phyloP scores from a whole-genome alignment of 2,113 vertebrate species.

The Hemiprocne comata region DNA sequence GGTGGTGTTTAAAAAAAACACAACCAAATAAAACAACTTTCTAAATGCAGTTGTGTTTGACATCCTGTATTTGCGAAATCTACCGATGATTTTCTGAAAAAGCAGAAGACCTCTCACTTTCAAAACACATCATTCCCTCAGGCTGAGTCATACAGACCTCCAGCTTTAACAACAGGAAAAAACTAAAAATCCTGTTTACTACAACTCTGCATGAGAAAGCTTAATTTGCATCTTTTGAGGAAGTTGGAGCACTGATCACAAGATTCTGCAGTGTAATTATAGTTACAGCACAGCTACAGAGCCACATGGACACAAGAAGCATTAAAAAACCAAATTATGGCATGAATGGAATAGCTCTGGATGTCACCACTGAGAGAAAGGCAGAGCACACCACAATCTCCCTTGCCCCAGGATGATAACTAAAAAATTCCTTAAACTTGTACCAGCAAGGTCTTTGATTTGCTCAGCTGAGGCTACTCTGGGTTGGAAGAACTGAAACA shows the following conservation, averaged over 20 bases:
- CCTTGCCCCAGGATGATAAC: background rate
- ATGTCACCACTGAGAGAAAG: background rate
- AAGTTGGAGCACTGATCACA: background rate
- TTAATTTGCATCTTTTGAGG: slow-evolving; percentile 41
- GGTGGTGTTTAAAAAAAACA: background rate
- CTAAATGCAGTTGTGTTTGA: background rate
- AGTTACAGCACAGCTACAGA: background rate
- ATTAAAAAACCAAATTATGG: background rate
- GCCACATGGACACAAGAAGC: fast-evolving
- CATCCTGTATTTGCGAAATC: background rate
- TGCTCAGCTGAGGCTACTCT: background rate
- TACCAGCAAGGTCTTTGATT: background rate
- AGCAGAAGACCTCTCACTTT: slow-evolving; percentile 46
- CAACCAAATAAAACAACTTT: background rate
- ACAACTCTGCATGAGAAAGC: slow-evolving; percentile 40
- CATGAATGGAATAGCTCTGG: background rate
- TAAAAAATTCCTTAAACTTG: background rate
- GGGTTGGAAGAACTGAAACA: background rate
- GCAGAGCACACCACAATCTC: background rate
- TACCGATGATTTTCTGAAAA: background rate
- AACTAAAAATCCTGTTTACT: background rate
- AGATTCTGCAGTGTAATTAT: slow-evolving; percentile 6
- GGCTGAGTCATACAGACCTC: background rate
- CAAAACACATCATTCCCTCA: background rate
- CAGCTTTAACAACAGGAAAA: slow-evolving; percentile 1